Conservation (phyloP, 2,888 invertebrate species). For the Megaustenia siamemsis region DNA sequence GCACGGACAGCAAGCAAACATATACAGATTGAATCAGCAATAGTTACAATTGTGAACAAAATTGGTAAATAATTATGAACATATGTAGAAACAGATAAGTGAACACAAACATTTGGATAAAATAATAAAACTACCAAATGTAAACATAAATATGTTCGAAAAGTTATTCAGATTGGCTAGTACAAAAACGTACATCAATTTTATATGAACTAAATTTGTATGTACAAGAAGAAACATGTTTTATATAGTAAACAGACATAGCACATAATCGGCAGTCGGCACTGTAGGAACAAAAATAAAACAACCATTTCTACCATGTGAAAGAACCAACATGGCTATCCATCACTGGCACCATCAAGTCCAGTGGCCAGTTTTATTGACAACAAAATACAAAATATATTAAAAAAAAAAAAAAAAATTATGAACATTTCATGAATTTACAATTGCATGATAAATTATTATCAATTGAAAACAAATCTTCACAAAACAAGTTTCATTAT, state of each 20-base stretch:
- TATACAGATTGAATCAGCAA: conserved; percentile 22
- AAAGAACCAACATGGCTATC: not conserved
- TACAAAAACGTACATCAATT: not conserved
- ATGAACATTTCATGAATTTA: not conserved
- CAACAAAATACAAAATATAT: not conserved
- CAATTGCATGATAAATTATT: not conserved
- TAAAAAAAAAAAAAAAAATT: not conserved
- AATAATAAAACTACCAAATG: not conserved
- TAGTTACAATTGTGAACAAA: not conserved
- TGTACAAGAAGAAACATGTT: not conserved
- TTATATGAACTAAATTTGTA: not conserved
- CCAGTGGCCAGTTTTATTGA: not conserved
- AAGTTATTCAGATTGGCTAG: not conserved
- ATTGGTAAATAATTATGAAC: not conserved
- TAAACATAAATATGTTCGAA: not conserved
- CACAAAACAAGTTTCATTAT: conserved; percentile 5
- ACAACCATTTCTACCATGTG: not conserved
- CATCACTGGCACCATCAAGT: not conserved
- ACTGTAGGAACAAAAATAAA: not conserved
- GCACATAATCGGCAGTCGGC: too few species aligned
- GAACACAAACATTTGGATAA: not conserved
- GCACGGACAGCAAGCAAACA: not conserved
- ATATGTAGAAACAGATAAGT: conserved; percentile 2
- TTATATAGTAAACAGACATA: too few species aligned
- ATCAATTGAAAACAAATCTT: not conserved